Conservation (phyloP, 2,113 vertebrate species). For the Lepus timidus region DNA sequence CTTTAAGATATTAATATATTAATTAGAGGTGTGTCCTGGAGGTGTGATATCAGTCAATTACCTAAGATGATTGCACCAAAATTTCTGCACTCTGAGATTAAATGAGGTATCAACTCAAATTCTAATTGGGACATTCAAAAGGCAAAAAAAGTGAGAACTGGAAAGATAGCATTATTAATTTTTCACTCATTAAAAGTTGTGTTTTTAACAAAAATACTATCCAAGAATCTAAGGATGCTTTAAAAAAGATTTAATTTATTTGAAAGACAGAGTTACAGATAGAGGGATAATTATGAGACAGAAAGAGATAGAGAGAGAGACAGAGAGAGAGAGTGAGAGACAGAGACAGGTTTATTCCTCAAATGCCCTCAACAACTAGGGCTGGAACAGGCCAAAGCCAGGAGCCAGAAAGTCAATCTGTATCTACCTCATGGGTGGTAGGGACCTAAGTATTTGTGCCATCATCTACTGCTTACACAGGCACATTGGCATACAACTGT, state of each 20-base stretch:
- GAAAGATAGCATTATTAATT: not conserved
- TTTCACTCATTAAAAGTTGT: slow-evolving; percentile 19
- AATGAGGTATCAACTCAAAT: slow-evolving; percentile 19
- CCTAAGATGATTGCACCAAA: slow-evolving; percentile 15
- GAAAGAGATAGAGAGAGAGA: too few relatives aligned
- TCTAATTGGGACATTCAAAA: not conserved
- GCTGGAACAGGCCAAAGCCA: too few relatives aligned
- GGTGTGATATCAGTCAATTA: not conserved
- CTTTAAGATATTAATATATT: not conserved
- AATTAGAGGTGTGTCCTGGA: not conserved
- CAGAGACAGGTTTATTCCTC: too few relatives aligned
- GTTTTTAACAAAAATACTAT: not conserved
- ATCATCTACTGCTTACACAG: too few relatives aligned
- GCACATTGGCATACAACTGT: too few relatives aligned
- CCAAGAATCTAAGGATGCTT: not conserved
- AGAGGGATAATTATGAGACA: too few relatives aligned
- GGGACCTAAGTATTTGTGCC: too few relatives aligned
- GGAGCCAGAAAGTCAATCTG: too few relatives aligned
- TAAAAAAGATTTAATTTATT: not conserved
- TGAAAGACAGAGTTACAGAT: too few relatives aligned
- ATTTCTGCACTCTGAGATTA: not conserved
- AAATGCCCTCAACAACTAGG: too few relatives aligned
- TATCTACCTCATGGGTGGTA: too few relatives aligned
- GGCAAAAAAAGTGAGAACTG: not conserved
- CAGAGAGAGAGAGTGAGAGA: too few relatives aligned